Conservation (phyloP, 2,113 vertebrate species). For the Lycocorax pyrrhopterus region DNA sequence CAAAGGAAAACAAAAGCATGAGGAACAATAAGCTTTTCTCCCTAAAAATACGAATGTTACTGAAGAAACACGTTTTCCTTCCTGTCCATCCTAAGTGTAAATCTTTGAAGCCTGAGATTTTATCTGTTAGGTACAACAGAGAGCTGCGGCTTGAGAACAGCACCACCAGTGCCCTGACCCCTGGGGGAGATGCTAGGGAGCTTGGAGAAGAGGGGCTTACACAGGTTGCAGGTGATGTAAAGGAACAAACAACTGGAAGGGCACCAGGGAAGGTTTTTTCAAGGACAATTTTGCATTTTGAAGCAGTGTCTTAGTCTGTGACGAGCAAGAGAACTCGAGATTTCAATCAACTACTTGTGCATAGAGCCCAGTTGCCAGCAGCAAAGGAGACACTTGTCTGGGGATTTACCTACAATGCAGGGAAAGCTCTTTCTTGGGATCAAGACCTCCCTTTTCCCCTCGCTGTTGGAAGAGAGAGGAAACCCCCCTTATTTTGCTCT, state of each 20-base stretch:
- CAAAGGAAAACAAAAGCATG: slow-evolving; percentile 24
- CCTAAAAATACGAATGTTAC: neutral
- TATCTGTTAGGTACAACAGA: neutral
- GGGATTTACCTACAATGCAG: neutral
- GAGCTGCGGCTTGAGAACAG: neutral
- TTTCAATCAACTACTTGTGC: neutral
- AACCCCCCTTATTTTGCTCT: neutral
- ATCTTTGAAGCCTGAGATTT: neutral
- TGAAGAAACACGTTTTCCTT: neutral
- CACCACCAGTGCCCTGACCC: neutral
- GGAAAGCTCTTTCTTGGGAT: neutral
- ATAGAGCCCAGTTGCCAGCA: neutral
- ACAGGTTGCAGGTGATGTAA: neutral
- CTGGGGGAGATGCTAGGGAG: neutral
- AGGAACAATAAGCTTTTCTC: slow-evolving; percentile 11
- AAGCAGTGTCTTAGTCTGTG: neutral
- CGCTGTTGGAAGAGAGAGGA: neutral
- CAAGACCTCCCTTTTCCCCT: neutral
- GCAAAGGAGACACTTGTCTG: neutral
- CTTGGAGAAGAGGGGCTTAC: neutral
- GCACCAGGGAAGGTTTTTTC: neutral
- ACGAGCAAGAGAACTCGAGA: neutral
- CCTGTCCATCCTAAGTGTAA: neutral
- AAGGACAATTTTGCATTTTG: slow-evolving; percentile 36
- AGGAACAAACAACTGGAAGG: slow-evolving; percentile 4